Conservation (phyloP, 2,113 vertebrate genomes). For the Hypocryptadius cinnamomeus region DNA sequence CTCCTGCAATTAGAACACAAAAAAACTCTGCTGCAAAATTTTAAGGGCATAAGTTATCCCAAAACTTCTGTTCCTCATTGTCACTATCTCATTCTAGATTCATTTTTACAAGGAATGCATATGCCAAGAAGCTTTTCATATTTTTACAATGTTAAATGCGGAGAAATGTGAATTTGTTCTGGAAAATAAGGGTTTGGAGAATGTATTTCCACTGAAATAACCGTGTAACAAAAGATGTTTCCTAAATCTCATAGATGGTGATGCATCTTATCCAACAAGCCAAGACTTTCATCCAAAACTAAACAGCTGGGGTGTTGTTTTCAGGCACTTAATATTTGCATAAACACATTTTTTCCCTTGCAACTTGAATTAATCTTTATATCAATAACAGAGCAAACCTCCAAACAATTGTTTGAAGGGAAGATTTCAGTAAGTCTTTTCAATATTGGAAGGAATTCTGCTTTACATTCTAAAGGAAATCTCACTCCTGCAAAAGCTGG, state of each 20-base stretch:
- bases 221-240: slow-evolving; percentile 28
- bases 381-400: slow-evolving; percentile 23
- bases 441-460: neutral
- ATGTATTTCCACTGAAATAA: slow-evolving; percentile 14
- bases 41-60: neutral
- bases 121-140: slow-evolving; percentile 1
- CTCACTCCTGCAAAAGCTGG: neutral
- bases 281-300: slow-evolving; percentile 43
- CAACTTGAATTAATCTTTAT: slow-evolving; percentile 16
- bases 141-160: neutral
- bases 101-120: neutral
- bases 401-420: slow-evolving; percentile 11
- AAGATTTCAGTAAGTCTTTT: neutral
- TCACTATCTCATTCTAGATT: neutral
- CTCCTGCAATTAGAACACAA: neutral
- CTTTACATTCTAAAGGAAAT: neutral
- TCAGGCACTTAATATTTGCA: slow-evolving; percentile 54
- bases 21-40: neutral
- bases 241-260: neutral
- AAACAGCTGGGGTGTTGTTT: slow-evolving; percentile 40
- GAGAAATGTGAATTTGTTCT: slow-evolving; percentile 27
- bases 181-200: neutral
- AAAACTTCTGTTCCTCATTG: neutral
- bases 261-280: neutral
- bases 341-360: slow-evolving; percentile 32